Evolutionary conservation across 2,888 invertebrate genomes (phyloP).

Genomic region (Plusia festucae): DNA sequence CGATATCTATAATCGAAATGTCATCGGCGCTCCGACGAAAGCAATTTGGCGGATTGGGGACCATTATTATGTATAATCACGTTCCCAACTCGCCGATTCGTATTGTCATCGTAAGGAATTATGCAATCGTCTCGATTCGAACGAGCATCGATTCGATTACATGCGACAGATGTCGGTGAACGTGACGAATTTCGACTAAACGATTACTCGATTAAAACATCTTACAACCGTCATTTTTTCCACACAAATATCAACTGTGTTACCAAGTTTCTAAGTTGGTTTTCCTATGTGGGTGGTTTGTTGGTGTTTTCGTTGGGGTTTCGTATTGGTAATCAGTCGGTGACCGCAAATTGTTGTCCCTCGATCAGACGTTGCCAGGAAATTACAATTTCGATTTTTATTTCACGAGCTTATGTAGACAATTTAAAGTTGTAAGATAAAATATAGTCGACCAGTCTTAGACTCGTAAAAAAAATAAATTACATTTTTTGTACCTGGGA

Average conservation of each 20-base stretch:
- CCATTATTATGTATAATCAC: constrained; percentile 82
- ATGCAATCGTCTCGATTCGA: constrained; percentile 83
- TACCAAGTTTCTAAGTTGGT: constrained; percentile 44
- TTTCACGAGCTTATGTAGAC: constrained; percentile 79
- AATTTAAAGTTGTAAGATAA: constrained; percentile 59
- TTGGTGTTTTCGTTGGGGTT: constrained; percentile 74
- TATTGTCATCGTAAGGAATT: constrained; percentile 88
- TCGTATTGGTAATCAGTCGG: constrained; percentile 86
- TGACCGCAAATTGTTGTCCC: constrained; percentile 89
- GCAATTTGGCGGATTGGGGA: constrained; percentile 77
- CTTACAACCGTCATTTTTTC: constrained; percentile 49
- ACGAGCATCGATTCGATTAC: constrained; percentile 82
- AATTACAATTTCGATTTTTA: constrained; percentile 88
- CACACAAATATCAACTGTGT: constrained; percentile 53
- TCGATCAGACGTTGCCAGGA: constrained; percentile 87
- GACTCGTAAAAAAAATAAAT: neutral
- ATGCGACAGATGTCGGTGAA: constrained; percentile 88
- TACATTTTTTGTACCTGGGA: neutral
- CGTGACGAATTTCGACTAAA: constrained; percentile 88
- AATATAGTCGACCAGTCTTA: constrained; percentile 2
- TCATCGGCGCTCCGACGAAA: constrained; percentile 77
- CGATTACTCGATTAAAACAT: constrained; percentile 66
- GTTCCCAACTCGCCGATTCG: constrained; percentile 75
- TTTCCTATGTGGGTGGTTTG: constrained; percentile 50
- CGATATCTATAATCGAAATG: constrained; percentile 78